Evolutionary conservation across 2,888 invertebrate species (phyloP), one percentile per base, ranked within the genome.

Genomic region (Ceriagrion tenellum): DNA sequence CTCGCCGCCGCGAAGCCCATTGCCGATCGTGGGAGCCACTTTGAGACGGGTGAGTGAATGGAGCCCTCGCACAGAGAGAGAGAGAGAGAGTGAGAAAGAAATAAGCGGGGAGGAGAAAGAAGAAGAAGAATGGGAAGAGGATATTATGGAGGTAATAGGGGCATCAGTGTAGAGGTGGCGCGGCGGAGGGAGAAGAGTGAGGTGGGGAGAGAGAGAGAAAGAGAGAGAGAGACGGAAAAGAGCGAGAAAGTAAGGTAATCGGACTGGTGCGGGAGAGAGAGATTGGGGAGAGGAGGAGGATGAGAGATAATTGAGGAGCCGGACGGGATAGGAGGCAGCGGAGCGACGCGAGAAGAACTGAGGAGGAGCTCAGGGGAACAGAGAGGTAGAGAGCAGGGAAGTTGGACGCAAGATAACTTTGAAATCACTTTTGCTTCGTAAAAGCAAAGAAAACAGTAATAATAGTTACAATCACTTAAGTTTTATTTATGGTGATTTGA

Each of bases 21-120:
- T 59, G 55, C 55, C 89, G 89, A 89, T 89, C 89, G 89, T 89
- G 89, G 89, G 89, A 89, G 89, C 89, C 47, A 55, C 89, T 89
- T 89, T 55, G 55, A n/a, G 26, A 13, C 89, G 55, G 89, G 55
- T n/a, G 89, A 55, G 55, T 26, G 55, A 55, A 55, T 47, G 26
- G 26, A 6, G 35, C 40, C 23, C 88, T 88, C 16, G 59, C 59
- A 16, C 10, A 59, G 59, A 20, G 2, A 59, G 59, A 59, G 26
- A 26, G 47, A 55, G 55, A 20, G 26, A 23, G 26, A 55, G 47
- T 55, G 23, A 55, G 55, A 55, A 12, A 56, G 16, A 55, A 6
- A 55, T 47, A 26, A 20, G 88, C 4, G 16, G 88, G 18, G 26
- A 6, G 30, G 89, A 23, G 55, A 26, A 55, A 55, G 26, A 89